Evolutionary conservation across 2,888 invertebrate genomes (phyloP).

Genomic region (Diarsia mendica): DNA sequence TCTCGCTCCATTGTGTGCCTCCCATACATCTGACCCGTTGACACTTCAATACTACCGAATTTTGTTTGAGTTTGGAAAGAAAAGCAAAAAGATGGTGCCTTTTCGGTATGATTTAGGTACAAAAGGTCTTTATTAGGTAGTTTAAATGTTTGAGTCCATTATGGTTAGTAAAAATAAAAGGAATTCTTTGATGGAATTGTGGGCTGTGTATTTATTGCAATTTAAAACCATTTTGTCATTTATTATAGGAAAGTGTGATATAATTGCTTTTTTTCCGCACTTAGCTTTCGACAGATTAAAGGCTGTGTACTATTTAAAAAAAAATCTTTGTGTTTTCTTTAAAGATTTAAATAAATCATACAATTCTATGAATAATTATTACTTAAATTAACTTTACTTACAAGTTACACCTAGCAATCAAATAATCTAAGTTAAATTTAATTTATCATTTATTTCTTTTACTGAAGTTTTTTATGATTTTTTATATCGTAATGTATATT

Average conservation of each 20-base stretch:
- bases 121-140: neutral
- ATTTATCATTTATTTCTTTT: neutral
- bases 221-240: no score
- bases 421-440: neutral
- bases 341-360: neutral
- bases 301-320: neutral
- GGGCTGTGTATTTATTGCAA: neutral
- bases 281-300: no score
- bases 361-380: neutral
- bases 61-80: slow-evolving; percentile 41
- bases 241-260: no score
- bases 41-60: slow-evolving; percentile 71
- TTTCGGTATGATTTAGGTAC: slow-evolving; percentile 32
- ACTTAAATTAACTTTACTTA: slow-evolving; percentile 5
- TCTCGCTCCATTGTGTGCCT: slow-evolving; percentile 63
- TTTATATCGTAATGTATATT: neutral
- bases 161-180: neutral
- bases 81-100: slow-evolving; percentile 5
- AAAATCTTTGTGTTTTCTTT: neutral
- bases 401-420: slow-evolving; percentile 3
- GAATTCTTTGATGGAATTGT: slow-evolving; percentile 3
- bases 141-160: neutral
- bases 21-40: slow-evolving; percentile 67
- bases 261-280: no score
- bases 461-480: neutral